Conservation (phyloP, 92 coral and sea anemone species). For the Epizoanthus stellaris region DNA sequence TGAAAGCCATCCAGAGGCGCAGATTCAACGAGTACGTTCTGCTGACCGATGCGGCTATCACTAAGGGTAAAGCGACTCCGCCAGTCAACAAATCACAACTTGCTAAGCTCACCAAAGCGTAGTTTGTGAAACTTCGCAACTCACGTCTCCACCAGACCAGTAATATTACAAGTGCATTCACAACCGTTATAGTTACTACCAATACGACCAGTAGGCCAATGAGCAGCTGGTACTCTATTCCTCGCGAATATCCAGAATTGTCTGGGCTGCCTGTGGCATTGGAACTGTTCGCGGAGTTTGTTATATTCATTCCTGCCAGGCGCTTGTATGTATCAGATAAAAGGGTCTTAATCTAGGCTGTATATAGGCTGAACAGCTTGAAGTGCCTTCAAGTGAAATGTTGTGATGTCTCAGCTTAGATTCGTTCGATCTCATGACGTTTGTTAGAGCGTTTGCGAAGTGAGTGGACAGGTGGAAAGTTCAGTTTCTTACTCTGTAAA, state of each 20-base stretch:
- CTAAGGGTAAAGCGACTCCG: neutral
- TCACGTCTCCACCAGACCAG: conserved; percentile 11
- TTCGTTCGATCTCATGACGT: no score
- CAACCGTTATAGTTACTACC: neutral
- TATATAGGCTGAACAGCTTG: no score
- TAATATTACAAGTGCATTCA: conserved; percentile 2
- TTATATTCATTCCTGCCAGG: no score
- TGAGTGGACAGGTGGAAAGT: no score
- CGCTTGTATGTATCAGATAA: no score
- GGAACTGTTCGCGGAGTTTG: no score
- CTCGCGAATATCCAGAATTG: neutral
- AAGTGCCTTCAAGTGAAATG: no score
- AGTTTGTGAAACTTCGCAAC: conserved; percentile 4
- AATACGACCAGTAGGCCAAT: neutral
- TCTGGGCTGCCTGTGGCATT: no score
- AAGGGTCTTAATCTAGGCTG: no score
- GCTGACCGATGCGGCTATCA: neutral
- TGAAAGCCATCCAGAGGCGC: neutral
- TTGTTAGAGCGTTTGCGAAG: no score
- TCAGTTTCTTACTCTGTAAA: no score
- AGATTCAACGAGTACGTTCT: neutral
- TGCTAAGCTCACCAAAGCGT: conserved; percentile 9
- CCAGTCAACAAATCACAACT: conserved; percentile 4
- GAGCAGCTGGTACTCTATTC: neutral
- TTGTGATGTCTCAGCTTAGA: no score